Percentiles rank a stretch among this genome's conserved stretches.
Conservation (phyloP, 2,797 vertebrate genomes). For the Poeciliopsis turneri region DNA sequence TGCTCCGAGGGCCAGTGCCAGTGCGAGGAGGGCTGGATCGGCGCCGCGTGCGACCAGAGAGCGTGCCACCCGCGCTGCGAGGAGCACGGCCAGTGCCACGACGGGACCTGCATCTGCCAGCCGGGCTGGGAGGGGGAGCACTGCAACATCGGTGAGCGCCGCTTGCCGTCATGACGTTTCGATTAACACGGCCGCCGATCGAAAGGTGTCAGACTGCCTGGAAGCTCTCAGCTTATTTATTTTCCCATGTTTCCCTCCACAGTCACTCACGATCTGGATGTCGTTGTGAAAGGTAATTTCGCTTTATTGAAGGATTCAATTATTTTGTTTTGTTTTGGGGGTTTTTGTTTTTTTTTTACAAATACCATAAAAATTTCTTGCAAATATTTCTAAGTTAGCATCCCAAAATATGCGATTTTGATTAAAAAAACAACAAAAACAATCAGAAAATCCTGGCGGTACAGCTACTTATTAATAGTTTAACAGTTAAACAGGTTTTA, state of each 20-base stretch:
- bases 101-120: constrained; percentile 93
- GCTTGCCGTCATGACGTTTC: constrained; percentile 48
- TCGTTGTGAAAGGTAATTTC: constrained; percentile 76
- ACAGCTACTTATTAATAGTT: too few species aligned
- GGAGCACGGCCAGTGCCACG: constrained; percentile 93
- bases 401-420: too few species aligned
- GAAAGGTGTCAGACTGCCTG: constrained; percentile 22
- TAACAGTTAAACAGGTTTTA: too few species aligned
- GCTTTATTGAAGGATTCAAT: constrained; percentile 29
- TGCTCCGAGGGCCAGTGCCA: constrained; percentile 91
- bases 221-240: constrained; percentile 22
- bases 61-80: constrained; percentile 91
- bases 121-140: constrained; percentile 96
- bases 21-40: constrained; percentile 93
- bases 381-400: too few species aligned
- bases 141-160: constrained; percentile 91
- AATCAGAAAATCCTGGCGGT: too few species aligned
- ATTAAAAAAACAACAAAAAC: too few species aligned
- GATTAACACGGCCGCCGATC: constrained; percentile 24
- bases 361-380: too few species aligned
- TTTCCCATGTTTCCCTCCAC: constrained; percentile 32
- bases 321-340: background rate
- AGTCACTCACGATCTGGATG: constrained; percentile 79
- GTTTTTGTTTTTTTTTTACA: too few species aligned
- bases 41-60: constrained; percentile 88